Base-by-base conservation (phyloP, 1,140 invertebrate genomes). In the Geopemphigus sp. region DNA sequence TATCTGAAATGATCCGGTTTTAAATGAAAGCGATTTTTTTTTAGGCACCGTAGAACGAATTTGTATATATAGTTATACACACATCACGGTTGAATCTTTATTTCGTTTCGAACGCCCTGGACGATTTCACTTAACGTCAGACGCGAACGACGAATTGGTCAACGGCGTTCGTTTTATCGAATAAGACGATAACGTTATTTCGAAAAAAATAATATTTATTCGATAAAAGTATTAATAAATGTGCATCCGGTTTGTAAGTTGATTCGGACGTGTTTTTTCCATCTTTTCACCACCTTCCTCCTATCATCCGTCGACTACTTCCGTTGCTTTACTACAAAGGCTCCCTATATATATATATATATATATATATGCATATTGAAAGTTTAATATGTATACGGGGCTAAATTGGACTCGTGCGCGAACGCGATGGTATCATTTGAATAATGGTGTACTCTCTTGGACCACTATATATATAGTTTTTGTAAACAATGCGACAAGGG, bases 371-470 rank as follows among this genome's bases (percentile, higher is more conserved):
- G 47, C 39, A 68, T 50, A 63, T 78, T 50, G 74, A 78, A 78
- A 50, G 74, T 78, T 78, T 78, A 63, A 78, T 78, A 63, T 63
- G 57, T 61, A 61, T 57, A 47, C 39, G 57, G 32, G 74, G 39
- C 56, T 26, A 74, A 74, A 74, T 74, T 74, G 73, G 32, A 76
- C 56, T 57, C 56, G 73, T 76, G 57, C 57, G 32, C 74, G 32
- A 59, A 22, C n/a, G 72, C 54, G 72, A 63, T 50, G 32, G 32
- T 50, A 78, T 78, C 74, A 47, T 78, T 78, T 78, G 39, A 78
- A 78, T 78, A 78, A 78, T 61, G 74, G 54, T 47, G 17, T 78
- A 17, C 74, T 78, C 56, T 78, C 56, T 68, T 24, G 64, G 64
- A 68, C 29, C 22, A 47, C 45, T 47, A 15, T 68, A 12, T 66